phyloP scores from a whole-genome alignment of 2,888 invertebrate genomes.

The Unio delphinus region DNA sequence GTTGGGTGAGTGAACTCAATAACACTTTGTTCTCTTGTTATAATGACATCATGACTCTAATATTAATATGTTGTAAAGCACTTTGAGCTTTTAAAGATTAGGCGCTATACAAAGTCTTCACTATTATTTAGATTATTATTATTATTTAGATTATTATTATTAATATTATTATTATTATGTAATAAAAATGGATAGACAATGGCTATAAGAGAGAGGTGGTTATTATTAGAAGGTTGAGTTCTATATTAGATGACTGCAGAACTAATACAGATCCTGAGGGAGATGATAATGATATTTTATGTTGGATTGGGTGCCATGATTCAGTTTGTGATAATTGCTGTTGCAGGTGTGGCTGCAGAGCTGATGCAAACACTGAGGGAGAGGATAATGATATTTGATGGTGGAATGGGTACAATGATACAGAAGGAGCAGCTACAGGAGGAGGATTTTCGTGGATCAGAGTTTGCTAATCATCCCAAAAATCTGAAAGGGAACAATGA shows the following conservation, averaged over 20 bases:
- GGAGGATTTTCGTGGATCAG: conserved; percentile 73
- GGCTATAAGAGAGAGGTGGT: no score
- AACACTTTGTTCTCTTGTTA: no score
- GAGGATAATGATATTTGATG: conserved; percentile 75
- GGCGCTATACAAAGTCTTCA: no score
- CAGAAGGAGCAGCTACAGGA: conserved; percentile 74
- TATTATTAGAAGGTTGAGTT: not conserved
- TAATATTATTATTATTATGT: no score
- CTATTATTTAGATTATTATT: no score
- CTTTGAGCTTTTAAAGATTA: no score
- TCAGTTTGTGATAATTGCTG: conserved; percentile 47
- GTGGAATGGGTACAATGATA: conserved; percentile 79
- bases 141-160: no score
- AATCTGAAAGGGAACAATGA: conserved; percentile 77
- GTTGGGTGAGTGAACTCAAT: no score
- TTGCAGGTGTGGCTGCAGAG: conserved; percentile 33
- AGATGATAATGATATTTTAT: conserved; percentile 74
- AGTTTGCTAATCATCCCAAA: conserved; percentile 72
- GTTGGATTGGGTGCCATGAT: conserved; percentile 78
- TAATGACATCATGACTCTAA: no score
- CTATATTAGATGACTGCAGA: conserved; percentile 21
- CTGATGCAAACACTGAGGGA: conserved; percentile 53
- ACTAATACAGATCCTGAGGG: conserved; percentile 39
- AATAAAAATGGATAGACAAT: no score
- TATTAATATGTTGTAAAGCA: no score